These are phyloP conservation scores for Heterocephalus glaber DNA, from an alignment of 2,113 vertebrate genomes.

Conservation along the genomic window DNA sequence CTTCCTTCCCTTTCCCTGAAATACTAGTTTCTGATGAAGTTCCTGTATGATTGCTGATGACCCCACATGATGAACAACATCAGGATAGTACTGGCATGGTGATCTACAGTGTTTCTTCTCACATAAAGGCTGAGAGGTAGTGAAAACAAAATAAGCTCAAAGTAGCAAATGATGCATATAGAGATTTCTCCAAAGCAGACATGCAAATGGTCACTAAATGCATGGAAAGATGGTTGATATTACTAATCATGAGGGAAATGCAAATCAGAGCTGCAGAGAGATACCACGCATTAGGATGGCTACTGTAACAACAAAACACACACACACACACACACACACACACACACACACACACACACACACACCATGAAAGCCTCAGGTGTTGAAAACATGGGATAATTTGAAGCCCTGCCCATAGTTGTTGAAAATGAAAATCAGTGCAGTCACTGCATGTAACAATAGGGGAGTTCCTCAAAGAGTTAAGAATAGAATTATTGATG, in stretches of 20 bases:
- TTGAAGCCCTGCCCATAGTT: not conserved
- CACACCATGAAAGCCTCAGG: not conserved
- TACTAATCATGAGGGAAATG: not conserved
- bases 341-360: not conserved
- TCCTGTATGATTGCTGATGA: not conserved
- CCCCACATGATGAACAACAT: no score
- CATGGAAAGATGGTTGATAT: not conserved
- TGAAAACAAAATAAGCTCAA: not conserved
- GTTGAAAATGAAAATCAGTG: not conserved
- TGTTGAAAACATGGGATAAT: not conserved
- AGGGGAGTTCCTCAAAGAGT: not conserved
- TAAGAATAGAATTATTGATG: not conserved
- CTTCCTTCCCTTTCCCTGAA: not conserved
- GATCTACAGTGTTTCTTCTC: fast-evolving
- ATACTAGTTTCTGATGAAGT: not conserved
- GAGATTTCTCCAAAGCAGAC: not conserved
- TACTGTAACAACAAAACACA: not conserved
- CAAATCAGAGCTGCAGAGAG: not conserved
- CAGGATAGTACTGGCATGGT: not conserved
- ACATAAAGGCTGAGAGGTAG: not conserved
- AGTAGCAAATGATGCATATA: not conserved
- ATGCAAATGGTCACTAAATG: not conserved
- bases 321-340: not conserved
- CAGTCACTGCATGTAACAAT: not conserved
- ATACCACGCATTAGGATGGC: not conserved